Evolutionary conservation across 2,113 vertebrate genomes (phyloP), one percentile per base, ranked within the genome.

Genomic region (Kobus ellipsiprymnus): DNA sequence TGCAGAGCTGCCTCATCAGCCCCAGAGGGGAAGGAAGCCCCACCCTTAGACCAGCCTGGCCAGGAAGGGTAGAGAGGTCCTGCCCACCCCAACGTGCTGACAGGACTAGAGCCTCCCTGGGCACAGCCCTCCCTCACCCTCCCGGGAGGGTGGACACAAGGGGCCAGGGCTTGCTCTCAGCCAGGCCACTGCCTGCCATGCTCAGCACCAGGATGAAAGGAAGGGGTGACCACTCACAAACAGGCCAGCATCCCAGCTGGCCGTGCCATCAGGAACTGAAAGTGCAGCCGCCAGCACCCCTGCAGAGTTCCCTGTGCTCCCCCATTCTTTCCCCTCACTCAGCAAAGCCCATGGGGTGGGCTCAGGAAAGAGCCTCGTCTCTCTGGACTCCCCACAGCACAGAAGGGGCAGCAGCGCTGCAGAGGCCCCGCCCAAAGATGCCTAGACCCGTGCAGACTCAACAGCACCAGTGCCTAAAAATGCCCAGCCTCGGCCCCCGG

Each of bases 201-300:
- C 46, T 94, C 67, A 71, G 74, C 25, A 23, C 44, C 6, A 40
- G 55, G 60, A 87, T 74, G 71, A 44, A 52, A 78, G 86, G 33
- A 21, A 62, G 0, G 0, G 46, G 27, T 0, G 0, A 81, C 46
- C 40, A 13, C 60, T 46, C 44, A 9, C 23, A 23, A 84, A 40
- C 44, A 71, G 1, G 36, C 52, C 25, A 5, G 33, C 36, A 13
- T 25, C 83, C 36, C 90, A 91, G 64, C 80, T 87, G 95, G 92
- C 82, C 54, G 6, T 10, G 6, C 85, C 0, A 1, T 2, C 78
- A 67, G 97, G 94, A 97, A 97, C 74, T 91, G 91, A 96, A 97
- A 97, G 59, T 93, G 91, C 60, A 50, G 33, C 44, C 0, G 2
- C 40, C 48, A 95, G 95, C 96, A 96, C 33, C 64, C 84, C 23